A percentile compares a stretch with the other conserved stretches of the same genome.
Evolutionary conservation across 2,113 vertebrate species (phyloP).

Genomic region (Rallus limicola): DNA sequence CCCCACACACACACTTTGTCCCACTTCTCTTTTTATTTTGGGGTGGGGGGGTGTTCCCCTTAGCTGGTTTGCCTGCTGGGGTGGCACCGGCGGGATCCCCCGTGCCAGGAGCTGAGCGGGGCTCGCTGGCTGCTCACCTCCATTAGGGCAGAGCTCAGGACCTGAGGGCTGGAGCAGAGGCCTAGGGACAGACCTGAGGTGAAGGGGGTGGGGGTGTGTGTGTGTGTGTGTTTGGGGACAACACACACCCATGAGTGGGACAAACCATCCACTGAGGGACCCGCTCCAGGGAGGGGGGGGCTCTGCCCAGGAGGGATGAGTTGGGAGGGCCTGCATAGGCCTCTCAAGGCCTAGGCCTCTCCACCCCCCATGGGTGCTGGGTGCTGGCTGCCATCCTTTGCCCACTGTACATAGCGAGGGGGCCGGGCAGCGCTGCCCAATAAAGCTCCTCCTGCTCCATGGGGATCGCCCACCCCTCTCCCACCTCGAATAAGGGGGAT

Average conservation of each 20-base stretch:
- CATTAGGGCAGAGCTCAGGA: not conserved
- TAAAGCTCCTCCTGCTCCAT: not conserved
- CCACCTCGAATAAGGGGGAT: accelerated
- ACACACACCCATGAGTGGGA: not conserved
- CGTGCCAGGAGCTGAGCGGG: not conserved
- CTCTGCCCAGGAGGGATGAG: not conserved
- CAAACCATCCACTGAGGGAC: not conserved
- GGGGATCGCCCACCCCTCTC: not conserved
- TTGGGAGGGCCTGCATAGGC: not conserved
- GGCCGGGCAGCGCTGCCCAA: not conserved
- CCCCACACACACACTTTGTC: no score
- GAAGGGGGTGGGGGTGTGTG: not conserved
- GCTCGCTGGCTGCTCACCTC: not conserved
- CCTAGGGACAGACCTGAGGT: not conserved
- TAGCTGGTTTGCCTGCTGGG: not conserved
- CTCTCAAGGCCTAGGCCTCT: not conserved
- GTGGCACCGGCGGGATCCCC: not conserved
- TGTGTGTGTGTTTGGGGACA: no score
- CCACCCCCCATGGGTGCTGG: not conserved
- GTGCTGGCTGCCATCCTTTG: not conserved
- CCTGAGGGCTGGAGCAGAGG: not conserved
- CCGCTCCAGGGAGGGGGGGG: not conserved
- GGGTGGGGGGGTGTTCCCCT: not conserved
- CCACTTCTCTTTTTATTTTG: no score
- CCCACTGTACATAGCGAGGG: not conserved